Base-by-base conservation (phyloP, 2,888 invertebrate genomes). In the Argyra leucocephala region DNA sequence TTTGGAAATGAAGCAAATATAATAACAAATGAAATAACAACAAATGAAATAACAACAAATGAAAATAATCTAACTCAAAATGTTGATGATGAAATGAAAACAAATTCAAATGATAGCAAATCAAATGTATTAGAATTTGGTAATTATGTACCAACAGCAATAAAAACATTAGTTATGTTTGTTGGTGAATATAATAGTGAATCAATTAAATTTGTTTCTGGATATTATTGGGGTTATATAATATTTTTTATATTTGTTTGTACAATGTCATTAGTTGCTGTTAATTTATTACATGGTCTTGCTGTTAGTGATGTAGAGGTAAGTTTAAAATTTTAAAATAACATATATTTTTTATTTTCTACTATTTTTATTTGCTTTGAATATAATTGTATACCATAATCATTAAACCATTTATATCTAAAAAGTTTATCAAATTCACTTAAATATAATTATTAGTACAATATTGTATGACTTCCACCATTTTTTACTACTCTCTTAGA, bases 241-340 rank as follows among this genome's bases (percentile, higher is more conserved):
- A 48, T 48, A 48, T 48, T 48, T n/a, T 48, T 48, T n/a, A 48
- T 48, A 48, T 48, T 48, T 48, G 48, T 48, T 48, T 48, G 48
- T 48, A 18, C 48, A 48, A 48, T 48, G 48, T 15, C 48, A 15
- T 48, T 48, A 18, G 48, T 48, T 2, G 48, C 48, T 18, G 48
- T 48, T 48, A 48, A 48, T 48, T 48, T 48, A 48, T 48, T 48
- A 48, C 48, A 48, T 48, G 48, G 48, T 48, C 18, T 48, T 18
- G 48, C 48, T 18, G 48, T 48, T n/a, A 48, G 48, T 48, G 48
- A 48, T 48, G 48, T 48, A 18, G 18, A 48, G n/a, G 48, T 48
- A 15, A 48, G 48, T 48, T n/a, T 3, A 18, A 15, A 2, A 3
- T 18, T 18, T 18, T 48, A 48, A 2, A 18, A 18, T 31, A 5